phyloP scores from a whole-genome alignment of 2,113 vertebrate species.

The Circaetus cinerascens region DNA sequence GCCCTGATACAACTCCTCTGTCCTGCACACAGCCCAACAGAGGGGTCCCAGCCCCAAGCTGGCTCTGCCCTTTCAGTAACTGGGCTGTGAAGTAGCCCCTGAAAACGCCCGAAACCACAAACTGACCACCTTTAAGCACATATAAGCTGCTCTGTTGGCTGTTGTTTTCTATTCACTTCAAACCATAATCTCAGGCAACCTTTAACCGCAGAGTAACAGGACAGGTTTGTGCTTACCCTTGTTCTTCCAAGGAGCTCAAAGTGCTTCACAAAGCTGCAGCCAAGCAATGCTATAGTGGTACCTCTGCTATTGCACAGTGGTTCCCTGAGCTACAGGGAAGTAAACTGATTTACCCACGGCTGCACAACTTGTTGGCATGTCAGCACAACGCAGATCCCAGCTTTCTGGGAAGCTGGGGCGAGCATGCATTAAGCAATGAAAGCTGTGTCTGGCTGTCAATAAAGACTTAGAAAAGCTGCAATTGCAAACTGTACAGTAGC shows the following conservation, averaged over 20 bases:
- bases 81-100: background rate
- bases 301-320: background rate
- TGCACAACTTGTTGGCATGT: background rate
- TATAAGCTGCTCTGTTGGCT: background rate
- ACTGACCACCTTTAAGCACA: background rate
- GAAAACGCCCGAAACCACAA: background rate
- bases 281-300: background rate
- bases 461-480: background rate
- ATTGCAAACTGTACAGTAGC: background rate
- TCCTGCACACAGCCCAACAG: background rate
- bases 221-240: background rate
- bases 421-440: background rate
- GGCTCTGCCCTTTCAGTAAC: background rate
- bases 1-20: background rate
- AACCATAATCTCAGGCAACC: background rate
- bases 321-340: background rate
- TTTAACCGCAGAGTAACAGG: background rate
- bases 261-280: background rate
- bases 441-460: background rate
- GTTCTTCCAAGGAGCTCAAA: background rate
- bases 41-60: background rate
- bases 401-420: background rate
- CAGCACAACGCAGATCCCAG: background rate
- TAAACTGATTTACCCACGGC: background rate
- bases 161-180: background rate